Conservation (phyloP, 2,888 invertebrate genomes). For the Corythucha ciliata region DNA sequence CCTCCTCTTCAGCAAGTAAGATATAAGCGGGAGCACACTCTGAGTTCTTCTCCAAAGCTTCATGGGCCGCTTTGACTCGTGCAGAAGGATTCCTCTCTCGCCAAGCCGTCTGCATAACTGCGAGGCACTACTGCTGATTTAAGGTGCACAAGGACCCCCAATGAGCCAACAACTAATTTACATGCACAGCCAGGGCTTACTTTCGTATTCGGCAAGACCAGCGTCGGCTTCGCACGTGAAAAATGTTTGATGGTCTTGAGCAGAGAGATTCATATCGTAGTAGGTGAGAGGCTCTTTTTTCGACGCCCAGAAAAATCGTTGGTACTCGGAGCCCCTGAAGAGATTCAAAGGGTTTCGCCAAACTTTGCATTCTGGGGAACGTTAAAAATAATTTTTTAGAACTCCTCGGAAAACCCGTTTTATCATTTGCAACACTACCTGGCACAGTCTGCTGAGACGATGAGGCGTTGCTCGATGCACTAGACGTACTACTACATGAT, state of each 20-base stretch:
- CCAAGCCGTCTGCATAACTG: constrained; percentile 92
- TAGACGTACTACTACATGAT: constrained; percentile 25
- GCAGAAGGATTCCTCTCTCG: constrained; percentile 85
- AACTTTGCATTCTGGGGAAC: constrained; percentile 69
- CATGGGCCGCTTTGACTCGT: constrained; percentile 82
- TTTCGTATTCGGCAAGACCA: constrained; percentile 80
- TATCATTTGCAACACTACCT: constrained; percentile 33
- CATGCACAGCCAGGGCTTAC: constrained; percentile 41
- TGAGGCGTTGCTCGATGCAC: constrained; percentile 38
- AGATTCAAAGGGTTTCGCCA: constrained; percentile 95
- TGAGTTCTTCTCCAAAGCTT: constrained; percentile 73
- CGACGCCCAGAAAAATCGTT: constrained; percentile 83
- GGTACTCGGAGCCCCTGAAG: constrained; percentile 93
- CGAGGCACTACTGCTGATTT: background rate
- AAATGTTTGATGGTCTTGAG: constrained; percentile 96
- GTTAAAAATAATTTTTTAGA: too few species aligned
- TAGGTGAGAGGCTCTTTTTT: constrained; percentile 92
- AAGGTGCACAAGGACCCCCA: too few species aligned
- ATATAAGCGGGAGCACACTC: constrained; percentile 94
- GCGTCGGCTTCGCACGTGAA: constrained; percentile 85
- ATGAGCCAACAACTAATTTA: too few species aligned
- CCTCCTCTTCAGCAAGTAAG: constrained; percentile 91
- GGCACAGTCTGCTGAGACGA: constrained; percentile 47
- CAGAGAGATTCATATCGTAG: constrained; percentile 98
- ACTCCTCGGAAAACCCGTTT: background rate